Conservation (phyloP, 2,797 vertebrate species). For the Brotula barbata region DNA sequence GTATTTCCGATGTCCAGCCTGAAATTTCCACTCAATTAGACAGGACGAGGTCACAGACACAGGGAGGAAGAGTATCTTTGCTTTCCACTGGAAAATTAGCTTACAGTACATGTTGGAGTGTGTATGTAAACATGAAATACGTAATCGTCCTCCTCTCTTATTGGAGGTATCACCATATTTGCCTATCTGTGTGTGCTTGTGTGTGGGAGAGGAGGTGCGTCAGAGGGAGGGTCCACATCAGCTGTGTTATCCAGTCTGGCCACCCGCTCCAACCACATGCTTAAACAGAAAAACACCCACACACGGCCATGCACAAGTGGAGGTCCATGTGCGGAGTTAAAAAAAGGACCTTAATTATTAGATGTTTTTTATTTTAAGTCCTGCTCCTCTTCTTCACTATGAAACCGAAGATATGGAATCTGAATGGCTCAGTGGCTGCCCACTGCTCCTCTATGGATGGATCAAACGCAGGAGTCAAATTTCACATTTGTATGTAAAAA, state of each 20-base stretch:
- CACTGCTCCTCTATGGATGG: no score
- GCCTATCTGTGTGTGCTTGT: slow-evolving; percentile 27
- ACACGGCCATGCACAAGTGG: slow-evolving; percentile 8
- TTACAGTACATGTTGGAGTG: slow-evolving; percentile 46
- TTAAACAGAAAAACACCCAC: not conserved
- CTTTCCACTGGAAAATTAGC: slow-evolving; percentile 59
- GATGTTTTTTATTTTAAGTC: not conserved
- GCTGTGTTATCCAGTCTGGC: slow-evolving; percentile 42
- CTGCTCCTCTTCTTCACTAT: not conserved
- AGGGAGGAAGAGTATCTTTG: slow-evolving; percentile 21
- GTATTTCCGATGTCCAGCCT: slow-evolving; percentile 34
- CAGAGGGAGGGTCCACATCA: slow-evolving; percentile 3
- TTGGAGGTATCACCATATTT: slow-evolving; percentile 36
- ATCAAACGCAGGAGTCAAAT: no score
- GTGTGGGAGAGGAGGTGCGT: slow-evolving; percentile 9
- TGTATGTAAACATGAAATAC: slow-evolving; percentile 32
- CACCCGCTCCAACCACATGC: slow-evolving; percentile 16
- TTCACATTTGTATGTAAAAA: no score
- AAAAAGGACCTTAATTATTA: not conserved
- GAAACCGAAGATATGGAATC: no score
- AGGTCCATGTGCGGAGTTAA: slow-evolving; percentile 11
- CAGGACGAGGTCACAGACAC: slow-evolving; percentile 31
- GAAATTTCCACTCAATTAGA: slow-evolving; percentile 44
- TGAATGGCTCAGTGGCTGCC: no score
- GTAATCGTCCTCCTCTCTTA: slow-evolving; percentile 51